Base-by-base conservation (phyloP, 2,113 vertebrate species). In the Tyrannus savana region DNA sequence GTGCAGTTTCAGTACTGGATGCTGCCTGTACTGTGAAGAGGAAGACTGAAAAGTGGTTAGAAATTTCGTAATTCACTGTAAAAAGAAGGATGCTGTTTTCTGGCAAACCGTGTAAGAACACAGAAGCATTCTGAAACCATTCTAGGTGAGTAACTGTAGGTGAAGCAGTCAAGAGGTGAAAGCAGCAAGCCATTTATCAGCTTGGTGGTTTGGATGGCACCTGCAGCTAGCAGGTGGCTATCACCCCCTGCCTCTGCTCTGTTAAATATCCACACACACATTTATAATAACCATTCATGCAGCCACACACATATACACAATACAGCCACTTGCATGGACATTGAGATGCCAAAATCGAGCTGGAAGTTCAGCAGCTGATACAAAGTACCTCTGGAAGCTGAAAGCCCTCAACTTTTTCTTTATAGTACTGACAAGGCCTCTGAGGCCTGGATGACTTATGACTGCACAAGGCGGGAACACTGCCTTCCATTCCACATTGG, bases 381-480 rank as follows among this genome's bases (percentile, higher is more conserved):
- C 6, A 3, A 63, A 87, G 74, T 3, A 63, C 50, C 75, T 77
- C 74, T 30, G 82, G 39, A 92, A 84, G 55, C 77, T 21, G 49
- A 56, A 75, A 84, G 58, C 55, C 75, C 67, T 53, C 5, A 94
- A 96, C 74, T 94, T 91, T 78, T 89, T 79, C 74, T 84, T 79
- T 62, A 21, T 5, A 64, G 59, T 35, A 49, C 69, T 87, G 80
- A 84, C 87, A 82, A 83, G 90, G 91, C 87, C 91, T 73, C 44
- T 17, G 78, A 94, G 95, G 94, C 87, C 90, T 68, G 79, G 52
- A 73, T 92, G 84, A 83, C 30, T 91, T 87, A 93, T 39, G 76
- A 83, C 25, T 23, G 41, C 56, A 13, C 3, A 42, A 64, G 78
- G 67, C 5, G 59, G 71, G 71, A 81, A 80, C 3, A 8, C 87